Evolutionary conservation across 2,888 invertebrate species (phyloP), one percentile per base, ranked within the genome.

Genomic region (Catocala fraxini): DNA sequence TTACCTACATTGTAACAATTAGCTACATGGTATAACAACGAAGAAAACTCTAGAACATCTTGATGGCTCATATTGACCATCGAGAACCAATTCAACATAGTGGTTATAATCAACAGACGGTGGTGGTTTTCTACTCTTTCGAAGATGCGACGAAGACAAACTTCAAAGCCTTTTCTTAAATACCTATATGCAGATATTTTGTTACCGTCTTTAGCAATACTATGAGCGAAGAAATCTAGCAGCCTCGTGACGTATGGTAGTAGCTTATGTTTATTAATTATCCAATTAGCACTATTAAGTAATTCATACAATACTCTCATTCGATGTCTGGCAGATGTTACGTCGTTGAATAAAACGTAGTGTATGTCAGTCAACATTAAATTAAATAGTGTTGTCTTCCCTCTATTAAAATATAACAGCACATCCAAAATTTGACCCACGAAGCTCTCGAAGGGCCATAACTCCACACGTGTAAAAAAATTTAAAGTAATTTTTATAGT

Each of bases 31-130:
- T 95, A 95, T 3, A 95, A 77, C 6, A 95, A 82, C 33, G 90
- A 89, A 0, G 95, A 95, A 65, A 96, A 95, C 61, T 95, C 91
- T 39, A 95, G 71, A 4, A 94, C 82, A 12, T 89, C 86, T n/a
- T 94, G 91, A 46, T 94, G 89, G 0, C 79, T 75, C 63, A 93
- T 83, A 6, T 81, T 80, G 0, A 90, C 84, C 51, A 90, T 82
- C 4, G 94, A 84, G 49, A 93, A 89, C 95, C 95, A 95, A 55
- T 91, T 86, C 46, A 95, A 78, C 90, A 95, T 94, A 3, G 87
- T 89, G 6, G 87, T 85, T 15, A 96, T 89, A 51, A 95, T 88
- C 10, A 88, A 79, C 33, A 95, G 76, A 11, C 95, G 82, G 71
- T 95, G 89, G 4, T 84, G 73, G 56, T 95, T 95, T 5, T 87